A percentile compares a stretch with the other conserved stretches of the same genome.
phyloP scores from a whole-genome alignment of 1,140 invertebrate genomes.

The Rhopalosiphum maidis region DNA sequence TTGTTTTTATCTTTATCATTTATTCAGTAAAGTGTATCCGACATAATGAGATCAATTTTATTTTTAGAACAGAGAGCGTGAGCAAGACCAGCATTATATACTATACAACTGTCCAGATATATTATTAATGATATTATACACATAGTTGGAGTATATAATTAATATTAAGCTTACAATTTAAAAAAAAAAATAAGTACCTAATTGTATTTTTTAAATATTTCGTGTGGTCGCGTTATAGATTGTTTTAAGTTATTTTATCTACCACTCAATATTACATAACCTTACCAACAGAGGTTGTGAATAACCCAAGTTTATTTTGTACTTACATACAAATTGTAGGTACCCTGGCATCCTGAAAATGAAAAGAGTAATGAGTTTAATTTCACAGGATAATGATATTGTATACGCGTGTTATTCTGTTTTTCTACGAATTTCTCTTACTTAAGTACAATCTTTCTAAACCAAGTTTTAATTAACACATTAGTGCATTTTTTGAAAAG shows the following conservation, averaged over 20 bases:
- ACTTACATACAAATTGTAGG: background rate
- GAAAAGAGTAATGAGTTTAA: conserved; percentile 3
- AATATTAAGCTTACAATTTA: background rate
- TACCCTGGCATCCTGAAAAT: background rate
- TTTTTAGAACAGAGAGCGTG: background rate
- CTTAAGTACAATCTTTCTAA: background rate
- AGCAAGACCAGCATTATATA: background rate
- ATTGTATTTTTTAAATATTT: background rate
- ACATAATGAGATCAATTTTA: background rate
- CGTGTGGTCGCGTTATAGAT: background rate
- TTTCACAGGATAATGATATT: background rate
- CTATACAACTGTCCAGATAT: background rate
- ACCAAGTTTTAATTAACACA: background rate
- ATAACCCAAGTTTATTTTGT: background rate
- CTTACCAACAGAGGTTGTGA: background rate
- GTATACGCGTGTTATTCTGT: background rate
- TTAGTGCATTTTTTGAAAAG: background rate
- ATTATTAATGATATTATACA: background rate
- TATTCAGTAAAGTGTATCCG: background rate
- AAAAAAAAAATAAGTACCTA: background rate
- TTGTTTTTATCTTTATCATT: background rate
- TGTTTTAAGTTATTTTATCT: background rate
- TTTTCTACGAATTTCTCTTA: background rate
- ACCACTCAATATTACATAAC: background rate
- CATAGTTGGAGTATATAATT: background rate